Evolutionary conservation across 2,113 vertebrate species (phyloP).

Genomic region (Ceyx melanurus): DNA sequence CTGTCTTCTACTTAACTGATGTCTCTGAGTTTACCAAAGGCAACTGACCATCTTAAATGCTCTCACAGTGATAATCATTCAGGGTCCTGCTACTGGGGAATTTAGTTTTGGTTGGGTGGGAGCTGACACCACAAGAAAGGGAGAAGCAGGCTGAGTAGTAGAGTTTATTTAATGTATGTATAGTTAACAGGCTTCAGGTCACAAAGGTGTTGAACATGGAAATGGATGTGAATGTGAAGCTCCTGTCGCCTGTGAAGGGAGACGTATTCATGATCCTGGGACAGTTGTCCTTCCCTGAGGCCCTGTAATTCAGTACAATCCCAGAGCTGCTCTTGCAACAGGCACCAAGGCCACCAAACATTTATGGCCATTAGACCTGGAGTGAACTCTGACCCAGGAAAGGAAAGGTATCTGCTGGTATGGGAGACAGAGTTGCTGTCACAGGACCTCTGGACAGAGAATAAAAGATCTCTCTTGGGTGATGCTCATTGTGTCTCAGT

Average conservation of each 20-base stretch:
- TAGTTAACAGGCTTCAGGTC: not conserved
- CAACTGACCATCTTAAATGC: not conserved
- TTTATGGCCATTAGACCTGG: fast-evolving
- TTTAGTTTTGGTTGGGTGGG: not conserved
- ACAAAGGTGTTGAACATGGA: not conserved
- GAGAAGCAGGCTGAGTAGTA: not conserved
- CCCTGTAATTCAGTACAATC: not conserved
- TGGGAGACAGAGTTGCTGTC: not conserved
- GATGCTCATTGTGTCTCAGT: not conserved
- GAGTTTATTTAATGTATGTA: not conserved
- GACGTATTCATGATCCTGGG: not conserved
- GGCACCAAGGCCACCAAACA: not conserved
- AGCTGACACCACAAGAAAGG: not conserved
- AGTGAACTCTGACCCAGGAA: not conserved
- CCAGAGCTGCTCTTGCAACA: not conserved
- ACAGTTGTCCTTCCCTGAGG: not conserved
- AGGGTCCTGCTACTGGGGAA: not conserved
- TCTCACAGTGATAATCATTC: not conserved
- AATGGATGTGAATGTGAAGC: not conserved
- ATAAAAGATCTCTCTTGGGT: not conserved
- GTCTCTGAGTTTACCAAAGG: constrained; percentile 2
- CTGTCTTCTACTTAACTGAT: constrained; percentile 44
- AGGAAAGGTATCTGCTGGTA: not conserved
- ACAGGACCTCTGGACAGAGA: not conserved
- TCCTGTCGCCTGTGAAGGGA: too few relatives aligned